Evolutionary conservation across 2,888 invertebrate species (phyloP).

Genomic region (Chirona hameri): DNA sequence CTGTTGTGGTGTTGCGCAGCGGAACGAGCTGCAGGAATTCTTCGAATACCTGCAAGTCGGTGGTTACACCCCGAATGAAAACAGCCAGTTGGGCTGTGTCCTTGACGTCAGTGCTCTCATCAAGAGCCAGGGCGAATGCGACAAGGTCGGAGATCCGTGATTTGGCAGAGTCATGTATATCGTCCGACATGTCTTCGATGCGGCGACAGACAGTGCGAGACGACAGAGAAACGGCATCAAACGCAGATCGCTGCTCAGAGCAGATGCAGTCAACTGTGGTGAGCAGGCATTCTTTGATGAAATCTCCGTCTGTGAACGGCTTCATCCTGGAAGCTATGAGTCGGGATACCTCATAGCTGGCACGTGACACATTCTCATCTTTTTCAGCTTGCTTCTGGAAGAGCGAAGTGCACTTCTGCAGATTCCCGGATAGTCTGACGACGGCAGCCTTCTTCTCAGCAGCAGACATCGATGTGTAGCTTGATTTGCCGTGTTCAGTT

Average conservation of each 20-base stretch:
- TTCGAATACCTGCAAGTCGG: too few species aligned
- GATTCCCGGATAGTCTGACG: slow-evolving; percentile 30
- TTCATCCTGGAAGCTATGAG: too few species aligned
- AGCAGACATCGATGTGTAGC: slow-evolving; percentile 29
- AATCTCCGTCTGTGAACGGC: too few species aligned
- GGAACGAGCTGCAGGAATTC: too few species aligned
- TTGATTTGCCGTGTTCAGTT: not conserved
- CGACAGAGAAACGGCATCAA: not conserved
- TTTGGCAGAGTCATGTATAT: slow-evolving; percentile 30
- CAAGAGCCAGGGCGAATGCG: not conserved
- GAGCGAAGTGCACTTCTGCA: slow-evolving; percentile 30
- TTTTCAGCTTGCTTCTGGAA: slow-evolving; percentile 32
- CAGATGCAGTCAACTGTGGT: slow-evolving; percentile 30
- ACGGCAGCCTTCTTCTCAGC: not conserved
- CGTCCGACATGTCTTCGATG: slow-evolving; percentile 30
- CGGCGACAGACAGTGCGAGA: slow-evolving; percentile 31
- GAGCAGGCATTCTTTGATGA: not conserved
- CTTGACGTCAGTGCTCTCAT: not conserved
- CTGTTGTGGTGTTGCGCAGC: slow-evolving; percentile 8
- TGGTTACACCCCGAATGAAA: too few species aligned
- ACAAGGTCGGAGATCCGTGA: slow-evolving; percentile 23
- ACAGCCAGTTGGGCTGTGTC: slow-evolving; percentile 1
- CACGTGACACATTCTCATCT: slow-evolving; percentile 30
- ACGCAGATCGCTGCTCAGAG: slow-evolving; percentile 30
- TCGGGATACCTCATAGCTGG: slow-evolving; percentile 31